Conservation (phyloP, 2,888 invertebrate species). For the Yponomeuta malinellus region DNA sequence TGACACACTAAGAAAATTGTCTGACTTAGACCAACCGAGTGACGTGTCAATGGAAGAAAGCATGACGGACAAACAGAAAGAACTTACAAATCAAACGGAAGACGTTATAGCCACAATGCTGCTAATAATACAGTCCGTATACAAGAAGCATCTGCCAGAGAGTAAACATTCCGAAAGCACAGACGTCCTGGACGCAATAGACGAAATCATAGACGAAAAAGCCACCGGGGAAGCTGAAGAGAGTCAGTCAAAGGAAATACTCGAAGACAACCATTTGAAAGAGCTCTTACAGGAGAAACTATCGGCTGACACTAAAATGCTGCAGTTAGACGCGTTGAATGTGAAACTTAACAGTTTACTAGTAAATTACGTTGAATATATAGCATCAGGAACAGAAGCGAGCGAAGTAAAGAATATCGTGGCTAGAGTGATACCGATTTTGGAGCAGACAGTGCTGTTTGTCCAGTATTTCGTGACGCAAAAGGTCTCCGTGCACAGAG, state of each 20-base stretch:
- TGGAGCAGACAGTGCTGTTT: slow-evolving; percentile 85
- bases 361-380: slow-evolving; percentile 54
- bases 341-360: slow-evolving; percentile 56
- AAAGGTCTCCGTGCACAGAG: slow-evolving; percentile 85
- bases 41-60: slow-evolving; percentile 40
- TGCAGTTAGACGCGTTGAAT: slow-evolving; percentile 73
- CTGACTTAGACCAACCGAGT: slow-evolving; percentile 34
- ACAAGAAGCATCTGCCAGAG: slow-evolving; percentile 56
- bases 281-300: slow-evolving; percentile 79
- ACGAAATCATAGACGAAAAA: slow-evolving; percentile 48
- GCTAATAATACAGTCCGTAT: slow-evolving; percentile 50
- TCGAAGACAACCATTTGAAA: slow-evolving; percentile 80
- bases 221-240: slow-evolving; percentile 37
- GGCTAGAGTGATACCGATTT: slow-evolving; percentile 77
- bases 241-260: slow-evolving; percentile 65
- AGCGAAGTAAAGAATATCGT: slow-evolving; percentile 48
- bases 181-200: slow-evolving; percentile 52
- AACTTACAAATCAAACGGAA: slow-evolving; percentile 45
- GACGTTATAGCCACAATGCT: slow-evolving; percentile 55
- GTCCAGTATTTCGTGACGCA: slow-evolving; percentile 88
- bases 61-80: slow-evolving; percentile 19
- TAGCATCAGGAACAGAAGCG: slow-evolving; percentile 36
- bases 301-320: slow-evolving; percentile 72
- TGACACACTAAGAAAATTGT: slow-evolving; percentile 34
- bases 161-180: slow-evolving; percentile 35